Conservation (phyloP, 2,113 vertebrate genomes). For the Aplodontia rufa region DNA sequence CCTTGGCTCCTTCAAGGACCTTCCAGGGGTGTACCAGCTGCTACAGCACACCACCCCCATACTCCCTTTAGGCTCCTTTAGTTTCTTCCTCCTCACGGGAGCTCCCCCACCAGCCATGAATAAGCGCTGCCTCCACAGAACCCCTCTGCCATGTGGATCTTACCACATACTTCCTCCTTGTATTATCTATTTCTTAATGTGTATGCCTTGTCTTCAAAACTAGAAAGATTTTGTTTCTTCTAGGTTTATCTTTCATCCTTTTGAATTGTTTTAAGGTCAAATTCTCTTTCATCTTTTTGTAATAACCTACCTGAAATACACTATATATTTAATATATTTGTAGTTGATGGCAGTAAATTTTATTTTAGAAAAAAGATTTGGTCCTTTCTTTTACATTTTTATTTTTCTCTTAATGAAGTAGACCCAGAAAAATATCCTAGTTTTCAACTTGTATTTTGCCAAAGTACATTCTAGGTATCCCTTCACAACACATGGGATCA, state of each 20-base stretch:
- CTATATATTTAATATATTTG: not conserved
- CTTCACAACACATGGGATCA: not conserved
- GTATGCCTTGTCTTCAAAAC: not conserved
- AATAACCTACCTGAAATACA: not conserved
- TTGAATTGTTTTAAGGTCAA: not conserved
- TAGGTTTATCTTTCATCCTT: not conserved
- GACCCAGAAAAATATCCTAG: not conserved
- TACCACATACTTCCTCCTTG: not conserved
- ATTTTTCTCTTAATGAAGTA: not conserved
- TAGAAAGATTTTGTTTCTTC: not conserved
- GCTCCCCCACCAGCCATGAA: too few relatives aligned
- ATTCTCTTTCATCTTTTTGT: constrained; percentile 23
- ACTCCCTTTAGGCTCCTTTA: not conserved
- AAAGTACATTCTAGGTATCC: not conserved
- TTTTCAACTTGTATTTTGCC: not conserved
- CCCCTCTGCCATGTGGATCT: not conserved
- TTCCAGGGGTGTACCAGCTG: not conserved
- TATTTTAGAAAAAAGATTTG: not conserved
- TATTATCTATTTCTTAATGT: not conserved
- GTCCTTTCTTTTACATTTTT: not conserved
- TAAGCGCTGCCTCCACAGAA: not conserved
- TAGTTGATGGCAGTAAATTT: not conserved
- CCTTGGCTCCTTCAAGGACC: not conserved
- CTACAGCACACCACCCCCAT: not conserved
- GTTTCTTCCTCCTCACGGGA: not conserved